These are phyloP conservation scores for Gerris lacustris DNA, from an alignment of 2,888 invertebrate species.

Conservation along the genomic window DNA sequence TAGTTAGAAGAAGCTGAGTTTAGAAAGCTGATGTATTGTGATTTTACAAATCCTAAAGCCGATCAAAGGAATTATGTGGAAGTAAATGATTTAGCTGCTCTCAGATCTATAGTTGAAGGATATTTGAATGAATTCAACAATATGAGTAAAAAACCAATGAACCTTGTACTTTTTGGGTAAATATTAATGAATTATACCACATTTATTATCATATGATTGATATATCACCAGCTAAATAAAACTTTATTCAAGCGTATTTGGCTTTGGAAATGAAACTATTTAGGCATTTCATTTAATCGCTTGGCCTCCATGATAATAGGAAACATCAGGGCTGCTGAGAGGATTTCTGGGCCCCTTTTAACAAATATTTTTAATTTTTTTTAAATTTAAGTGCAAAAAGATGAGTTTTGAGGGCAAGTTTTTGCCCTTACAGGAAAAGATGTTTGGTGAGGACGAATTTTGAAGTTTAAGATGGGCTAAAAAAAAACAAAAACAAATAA, in stretches of 20 bases:
- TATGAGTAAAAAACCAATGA: constrained; percentile 94
- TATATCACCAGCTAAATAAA: not conserved
- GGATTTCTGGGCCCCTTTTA: too few relatives aligned
- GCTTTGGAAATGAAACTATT: too few relatives aligned
- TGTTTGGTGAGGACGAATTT: too few relatives aligned
- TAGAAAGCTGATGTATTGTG: constrained; percentile 79
- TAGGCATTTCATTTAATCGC: too few relatives aligned
- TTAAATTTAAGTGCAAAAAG: too few relatives aligned
- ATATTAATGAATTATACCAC: not conserved
- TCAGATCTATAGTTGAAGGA: constrained; percentile 71
- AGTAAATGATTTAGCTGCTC: constrained; percentile 65
- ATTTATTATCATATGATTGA: not conserved
- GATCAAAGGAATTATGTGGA: constrained; percentile 80
- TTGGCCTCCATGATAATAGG: too few relatives aligned
- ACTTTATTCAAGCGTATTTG: not conserved
- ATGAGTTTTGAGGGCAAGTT: too few relatives aligned
- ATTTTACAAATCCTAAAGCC: constrained; percentile 87
- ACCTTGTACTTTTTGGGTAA: constrained; percentile 75
- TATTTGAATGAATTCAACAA: constrained; percentile 85
- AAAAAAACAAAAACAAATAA: too few relatives aligned
- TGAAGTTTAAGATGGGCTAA: too few relatives aligned
- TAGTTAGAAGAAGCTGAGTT: constrained; percentile 69
- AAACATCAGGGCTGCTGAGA: too few relatives aligned
- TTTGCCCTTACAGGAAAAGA: too few relatives aligned
- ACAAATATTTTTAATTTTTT: too few relatives aligned